These are phyloP conservation scores for Zhuqinia jingwanae DNA, from an alignment of 2,888 invertebrate genomes.

Conservation along the genomic window DNA sequence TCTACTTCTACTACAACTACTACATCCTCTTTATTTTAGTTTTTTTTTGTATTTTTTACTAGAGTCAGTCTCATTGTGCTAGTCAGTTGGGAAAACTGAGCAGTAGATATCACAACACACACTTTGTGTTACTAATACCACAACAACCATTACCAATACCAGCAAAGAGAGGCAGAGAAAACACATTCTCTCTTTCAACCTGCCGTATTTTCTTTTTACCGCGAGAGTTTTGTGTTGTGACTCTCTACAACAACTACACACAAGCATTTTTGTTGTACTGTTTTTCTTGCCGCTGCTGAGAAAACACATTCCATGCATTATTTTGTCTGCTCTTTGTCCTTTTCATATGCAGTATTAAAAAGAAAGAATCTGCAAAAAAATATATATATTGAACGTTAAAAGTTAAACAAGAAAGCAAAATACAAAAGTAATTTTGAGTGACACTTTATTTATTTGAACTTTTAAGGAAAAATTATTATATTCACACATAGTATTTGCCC, in stretches of 20 bases:
- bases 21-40: too few species aligned
- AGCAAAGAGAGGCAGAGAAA: not conserved
- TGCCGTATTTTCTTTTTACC: not conserved
- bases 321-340: constrained; percentile 46
- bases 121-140: constrained; percentile 1
- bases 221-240: constrained; percentile 10
- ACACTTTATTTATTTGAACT: too few species aligned
- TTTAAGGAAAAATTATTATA: too few species aligned
- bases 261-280: not conserved
- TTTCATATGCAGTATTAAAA: not conserved
- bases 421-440: too few species aligned
- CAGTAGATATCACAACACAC: constrained; percentile 48
- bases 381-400: too few species aligned
- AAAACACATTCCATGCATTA: constrained; percentile 70
- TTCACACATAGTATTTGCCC: too few species aligned
- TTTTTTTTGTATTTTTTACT: constrained; percentile 40
- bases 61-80: constrained; percentile 39
- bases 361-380: not conserved
- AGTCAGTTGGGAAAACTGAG: constrained; percentile 64
- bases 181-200: too few species aligned
- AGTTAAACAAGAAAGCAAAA: too few species aligned
- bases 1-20: too few species aligned
- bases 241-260: constrained; percentile 10
- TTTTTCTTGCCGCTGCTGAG: constrained; percentile 9
- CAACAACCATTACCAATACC: not conserved